Evolutionary conservation across 1,140 invertebrate genomes (phyloP), one percentile per base, ranked within the genome.

Genomic region (Drosophila littoralis): DNA sequence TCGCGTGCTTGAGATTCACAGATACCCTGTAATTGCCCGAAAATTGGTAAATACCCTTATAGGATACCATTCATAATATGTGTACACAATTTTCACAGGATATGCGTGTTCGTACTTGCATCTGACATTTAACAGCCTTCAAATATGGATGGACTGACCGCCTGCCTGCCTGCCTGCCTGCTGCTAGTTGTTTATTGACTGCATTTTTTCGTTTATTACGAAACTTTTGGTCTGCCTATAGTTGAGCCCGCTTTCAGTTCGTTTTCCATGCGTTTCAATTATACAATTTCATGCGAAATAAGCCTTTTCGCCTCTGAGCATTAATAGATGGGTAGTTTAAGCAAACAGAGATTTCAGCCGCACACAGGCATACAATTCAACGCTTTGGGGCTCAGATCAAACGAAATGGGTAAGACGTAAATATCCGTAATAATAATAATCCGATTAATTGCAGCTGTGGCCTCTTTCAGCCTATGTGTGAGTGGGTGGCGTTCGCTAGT

Each of bases 211-310:
- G 22, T 5, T 38, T 38, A 52, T 52, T 35, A 36, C 51, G 51
- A 52, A 52, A 52, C 51, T 52, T 52, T 52, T 35, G 22, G 48
- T n/a, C 22, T 33, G n/a, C n/a, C n/a, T n/a, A n/a, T n/a, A 15
- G 13, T 7, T 15, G 42, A 15, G 42, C 42, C 42, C 13, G 2
- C 22, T 28, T 28, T 45, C 68, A 58, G 65, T 68, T 70, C 67
- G 36, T 63, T 73, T 46, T 58, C 61, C 68, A 59, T 81, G 55
- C 79, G 38, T 70, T 81, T 81, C 82, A 81, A 78, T 81, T 81
- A 81, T 70, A 78, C 68, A 55, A 35, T 77, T 36, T 36, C 73
- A 78, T 42, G 48, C 10, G 54, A 59, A 55, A 52, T 15, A 45
- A 54, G 48, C 50, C 38, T 48, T 67, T 67, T 32, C 33, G 38